Evolutionary conservation across 1,140 invertebrate genomes (phyloP), one percentile per base, ranked within the genome.

Genomic region (Venturia canescens): DNA sequence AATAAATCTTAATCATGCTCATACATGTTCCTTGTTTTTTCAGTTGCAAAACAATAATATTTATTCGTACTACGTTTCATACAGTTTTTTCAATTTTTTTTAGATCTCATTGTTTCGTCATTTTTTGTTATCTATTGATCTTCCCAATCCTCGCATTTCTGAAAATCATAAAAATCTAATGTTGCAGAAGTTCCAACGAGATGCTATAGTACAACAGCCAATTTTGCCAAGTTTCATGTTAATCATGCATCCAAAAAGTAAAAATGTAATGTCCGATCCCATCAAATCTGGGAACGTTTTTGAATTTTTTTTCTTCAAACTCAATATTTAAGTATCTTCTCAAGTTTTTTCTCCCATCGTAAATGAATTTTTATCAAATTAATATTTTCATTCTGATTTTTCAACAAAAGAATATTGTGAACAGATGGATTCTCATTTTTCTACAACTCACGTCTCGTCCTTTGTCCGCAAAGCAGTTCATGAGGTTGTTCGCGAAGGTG

Each of bases 111-210:
- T 72, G 18, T 48, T 27, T 9, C 50, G 7, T 63, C 11, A 31
- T 77, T 27, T 74, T 27, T 21, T 5, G 21, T 13, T 6, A 44
- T 21, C 72, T 77, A 79, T 71, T 79, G 82, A 81, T 69, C 85
- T 69, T 89, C 81, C 91, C 91, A 92, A 80, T 92, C 91, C 38
- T 92, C 90, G 50, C 91, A 92, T 83, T 83, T 88, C 91, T 92
- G 83, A 57, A 91, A 91, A 16, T 50, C 18, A 50, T 18, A 82
- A 70, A 81, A 27, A 79, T 71, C 69, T 79, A 44, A 44, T 70
- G 70, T 72, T 11, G 15, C 21, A 34, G 31, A n/a, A n/a, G n/a
- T n/a, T n/a, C n/a, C n/a, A n/a, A n/a, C n/a, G n/a, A n/a, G n/a
- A n/a, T n/a, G n/a, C n/a, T n/a, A n/a, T n/a, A n/a, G n/a, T n/a